phyloP scores from a whole-genome alignment of 2,113 vertebrate genomes.

The Sisor rabdophorus region DNA sequence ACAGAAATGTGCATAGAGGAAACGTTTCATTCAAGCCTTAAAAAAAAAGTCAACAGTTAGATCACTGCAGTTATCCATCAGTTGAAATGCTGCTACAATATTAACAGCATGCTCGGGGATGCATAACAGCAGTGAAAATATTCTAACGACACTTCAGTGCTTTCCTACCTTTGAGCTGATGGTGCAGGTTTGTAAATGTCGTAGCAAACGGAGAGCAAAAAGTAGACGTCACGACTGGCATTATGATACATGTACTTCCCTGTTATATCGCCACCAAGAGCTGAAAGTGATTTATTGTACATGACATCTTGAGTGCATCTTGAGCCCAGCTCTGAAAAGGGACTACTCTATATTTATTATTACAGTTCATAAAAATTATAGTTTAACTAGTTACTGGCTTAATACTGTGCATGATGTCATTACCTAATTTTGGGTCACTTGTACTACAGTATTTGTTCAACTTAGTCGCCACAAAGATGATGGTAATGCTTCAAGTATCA shows the following conservation, averaged over 20 bases:
- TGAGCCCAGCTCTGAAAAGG: conserved; percentile 43
- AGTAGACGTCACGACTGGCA: conserved; percentile 35
- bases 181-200: conserved; percentile 31
- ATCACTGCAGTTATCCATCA: conserved; percentile 43
- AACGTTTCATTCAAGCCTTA: conserved; percentile 56
- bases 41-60: conserved; percentile 37
- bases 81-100: conserved; percentile 26
- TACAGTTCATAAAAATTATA: conserved; percentile 1
- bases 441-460: conserved; percentile 28
- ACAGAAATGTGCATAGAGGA: conserved; percentile 65
- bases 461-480: conserved; percentile 39
- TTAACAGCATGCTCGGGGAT: conserved; percentile 9
- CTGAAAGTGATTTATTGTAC: conserved; percentile 26
- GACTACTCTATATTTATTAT: not conserved
- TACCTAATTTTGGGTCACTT: conserved; percentile 34
- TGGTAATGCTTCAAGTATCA: conserved; percentile 45
- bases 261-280: conserved; percentile 15
- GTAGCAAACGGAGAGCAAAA: conserved; percentile 20
- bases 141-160: conserved; percentile 58
- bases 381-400: conserved; percentile 24
- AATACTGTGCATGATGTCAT: conserved; percentile 29
- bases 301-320: conserved; percentile 40
- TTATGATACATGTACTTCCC: conserved; percentile 27
- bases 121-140: conserved; percentile 16
- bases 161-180: conserved; percentile 49